Conservation (phyloP, 2,113 vertebrate species). For the Sebastes fasciatus region DNA sequence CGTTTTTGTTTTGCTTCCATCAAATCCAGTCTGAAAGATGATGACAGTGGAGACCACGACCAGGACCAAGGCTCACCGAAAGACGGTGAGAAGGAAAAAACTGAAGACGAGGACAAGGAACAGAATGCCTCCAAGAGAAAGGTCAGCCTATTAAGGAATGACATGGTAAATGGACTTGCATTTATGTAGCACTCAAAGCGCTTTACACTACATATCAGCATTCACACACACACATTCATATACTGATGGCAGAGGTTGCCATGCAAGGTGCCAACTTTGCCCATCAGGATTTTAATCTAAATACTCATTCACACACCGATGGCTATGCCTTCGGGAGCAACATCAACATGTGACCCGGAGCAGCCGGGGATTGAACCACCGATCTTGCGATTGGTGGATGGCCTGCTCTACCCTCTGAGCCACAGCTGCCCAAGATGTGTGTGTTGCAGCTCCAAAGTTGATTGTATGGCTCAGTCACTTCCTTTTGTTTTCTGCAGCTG, state of each 20-base stretch:
- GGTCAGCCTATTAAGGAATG: conserved; percentile 45
- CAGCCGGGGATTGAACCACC: too few relatives aligned
- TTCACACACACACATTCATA: too few relatives aligned
- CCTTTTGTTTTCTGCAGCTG: conserved; percentile 68
- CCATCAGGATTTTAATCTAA: too few relatives aligned
- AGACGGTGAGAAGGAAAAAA: conserved; percentile 86
- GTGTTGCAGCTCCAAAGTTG: neutral
- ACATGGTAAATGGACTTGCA: neutral
- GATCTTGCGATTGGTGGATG: too few relatives aligned
- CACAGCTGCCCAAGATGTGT: neutral
- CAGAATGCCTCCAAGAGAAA: conserved; percentile 79
- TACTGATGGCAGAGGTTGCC: too few relatives aligned
- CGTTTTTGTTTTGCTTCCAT: conserved; percentile 1
- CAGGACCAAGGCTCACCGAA: conserved; percentile 87
- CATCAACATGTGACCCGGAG: too few relatives aligned
- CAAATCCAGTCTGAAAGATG: conserved; percentile 84
- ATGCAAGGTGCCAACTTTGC: too few relatives aligned
- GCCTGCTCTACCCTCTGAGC: too few relatives aligned
- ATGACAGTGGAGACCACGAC: conserved; percentile 88
- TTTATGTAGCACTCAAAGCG: too few relatives aligned
- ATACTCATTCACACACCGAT: too few relatives aligned
- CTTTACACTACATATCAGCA: too few relatives aligned
- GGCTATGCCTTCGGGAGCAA: too few relatives aligned
- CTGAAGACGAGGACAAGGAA: conserved; percentile 83
- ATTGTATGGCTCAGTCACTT: neutral